These are phyloP conservation scores for Trogon melanurus DNA, from an alignment of 2,113 vertebrate genomes.

Conservation along the genomic window DNA sequence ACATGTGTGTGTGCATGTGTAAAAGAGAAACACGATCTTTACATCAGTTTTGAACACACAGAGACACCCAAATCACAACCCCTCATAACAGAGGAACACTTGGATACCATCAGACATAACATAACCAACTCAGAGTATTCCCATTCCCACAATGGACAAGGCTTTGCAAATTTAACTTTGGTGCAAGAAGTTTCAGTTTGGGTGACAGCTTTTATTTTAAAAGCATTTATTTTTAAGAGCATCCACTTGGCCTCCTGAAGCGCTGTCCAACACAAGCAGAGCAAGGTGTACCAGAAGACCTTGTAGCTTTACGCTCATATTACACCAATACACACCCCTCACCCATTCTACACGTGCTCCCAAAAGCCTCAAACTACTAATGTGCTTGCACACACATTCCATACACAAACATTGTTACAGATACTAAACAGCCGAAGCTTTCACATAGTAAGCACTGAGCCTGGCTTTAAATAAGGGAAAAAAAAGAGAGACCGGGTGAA, in stretches of 20 bases:
- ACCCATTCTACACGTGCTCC: neutral
- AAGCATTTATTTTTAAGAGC: neutral
- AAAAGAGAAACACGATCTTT: neutral
- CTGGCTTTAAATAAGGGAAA: neutral
- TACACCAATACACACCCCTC: neutral
- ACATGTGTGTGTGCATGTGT: accelerated
- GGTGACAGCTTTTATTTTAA: neutral
- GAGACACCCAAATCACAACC: neutral
- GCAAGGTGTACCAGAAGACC: neutral
- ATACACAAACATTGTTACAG: neutral
- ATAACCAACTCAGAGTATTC: neutral
- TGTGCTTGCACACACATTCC: neutral
- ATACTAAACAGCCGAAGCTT: neutral
- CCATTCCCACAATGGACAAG: neutral
- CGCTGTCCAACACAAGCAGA: neutral
- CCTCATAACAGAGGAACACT: neutral
- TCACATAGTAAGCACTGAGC: neutral
- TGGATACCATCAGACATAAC: neutral
- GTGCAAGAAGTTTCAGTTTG: neutral
- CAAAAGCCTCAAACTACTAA: neutral
- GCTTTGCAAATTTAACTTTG: neutral
- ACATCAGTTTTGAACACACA: neutral
- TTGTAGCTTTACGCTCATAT: neutral
- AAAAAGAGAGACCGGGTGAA: neutral
- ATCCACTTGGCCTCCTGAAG: neutral